phyloP scores from a whole-genome alignment of 35 echinoderm and acorn worm genomes.

The Lytechinus variegatus region DNA sequence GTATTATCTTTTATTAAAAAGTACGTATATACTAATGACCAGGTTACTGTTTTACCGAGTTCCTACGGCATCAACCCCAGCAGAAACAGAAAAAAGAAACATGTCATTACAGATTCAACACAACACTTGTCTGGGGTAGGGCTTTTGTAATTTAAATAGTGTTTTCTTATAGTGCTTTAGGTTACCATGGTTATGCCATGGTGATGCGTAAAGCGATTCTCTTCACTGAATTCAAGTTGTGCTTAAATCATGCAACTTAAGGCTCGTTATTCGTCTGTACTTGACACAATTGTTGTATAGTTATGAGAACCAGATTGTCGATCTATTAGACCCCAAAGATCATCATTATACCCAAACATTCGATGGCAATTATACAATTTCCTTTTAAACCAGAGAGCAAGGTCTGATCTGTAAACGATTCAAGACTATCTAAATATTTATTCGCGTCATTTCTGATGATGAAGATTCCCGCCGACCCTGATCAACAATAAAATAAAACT shows the following conservation, averaged over 20 bases:
- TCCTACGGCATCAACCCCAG: too few relatives aligned
- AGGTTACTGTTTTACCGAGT: too few relatives aligned
- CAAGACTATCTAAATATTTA: constrained; percentile 22
- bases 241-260: constrained; percentile 24
- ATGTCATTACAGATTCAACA: too few relatives aligned
- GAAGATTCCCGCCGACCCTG: neutral
- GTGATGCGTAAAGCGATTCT: neutral
- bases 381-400: constrained; percentile 11
- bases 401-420: neutral
- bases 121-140: too few relatives aligned
- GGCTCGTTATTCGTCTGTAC: neutral
- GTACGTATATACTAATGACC: too few relatives aligned
- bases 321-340: neutral
- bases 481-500: neutral
- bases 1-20: too few relatives aligned
- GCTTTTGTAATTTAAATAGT: too few relatives aligned
- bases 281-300: neutral
- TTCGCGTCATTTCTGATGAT: neutral
- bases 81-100: too few relatives aligned
- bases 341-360: neutral
- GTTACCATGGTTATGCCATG: too few relatives aligned
- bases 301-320: constrained; percentile 19
- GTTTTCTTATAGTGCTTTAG: too few relatives aligned
- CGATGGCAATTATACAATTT: constrained; percentile 35
- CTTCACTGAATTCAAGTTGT: neutral